Percentiles rank a stretch among this genome's conserved stretches.
Evolutionary conservation across 2,113 vertebrate species (phyloP).

Genomic region (Larimichthys crocea): DNA sequence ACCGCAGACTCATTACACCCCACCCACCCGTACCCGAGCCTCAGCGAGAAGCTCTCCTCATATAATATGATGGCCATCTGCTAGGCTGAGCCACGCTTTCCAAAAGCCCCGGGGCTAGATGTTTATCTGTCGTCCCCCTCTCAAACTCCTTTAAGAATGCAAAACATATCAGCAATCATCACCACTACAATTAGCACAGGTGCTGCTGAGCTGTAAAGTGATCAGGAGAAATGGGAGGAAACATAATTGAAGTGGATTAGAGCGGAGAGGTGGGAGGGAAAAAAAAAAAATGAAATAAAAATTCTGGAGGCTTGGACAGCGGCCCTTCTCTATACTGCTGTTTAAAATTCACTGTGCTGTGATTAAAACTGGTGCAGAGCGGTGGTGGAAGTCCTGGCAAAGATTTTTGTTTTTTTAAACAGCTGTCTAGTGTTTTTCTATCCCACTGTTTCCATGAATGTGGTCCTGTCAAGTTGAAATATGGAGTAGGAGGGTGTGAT

Average conservation of each 20-base stretch:
- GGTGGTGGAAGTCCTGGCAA: slow-evolving; percentile 66
- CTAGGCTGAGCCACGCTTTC: slow-evolving; percentile 79
- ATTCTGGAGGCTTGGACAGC: slow-evolving; percentile 75
- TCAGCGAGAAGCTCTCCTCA: slow-evolving; percentile 68
- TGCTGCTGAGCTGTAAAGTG: slow-evolving; percentile 81
- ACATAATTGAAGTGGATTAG: slow-evolving; percentile 83
- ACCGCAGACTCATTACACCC: slow-evolving; percentile 77
- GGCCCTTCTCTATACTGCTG: slow-evolving; percentile 72
- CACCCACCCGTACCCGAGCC: slow-evolving; percentile 71
- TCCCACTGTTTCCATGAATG: slow-evolving; percentile 32
- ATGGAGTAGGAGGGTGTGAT: slow-evolving; percentile 13
- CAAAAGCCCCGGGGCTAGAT: slow-evolving; percentile 78
- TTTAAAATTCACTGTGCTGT: slow-evolving; percentile 79
- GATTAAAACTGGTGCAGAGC: slow-evolving; percentile 75
- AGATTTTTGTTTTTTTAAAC: slow-evolving; percentile 66
- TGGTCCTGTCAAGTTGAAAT: slow-evolving; percentile 55
- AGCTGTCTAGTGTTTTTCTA: slow-evolving; percentile 65
- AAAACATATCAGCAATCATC: slow-evolving; percentile 81
- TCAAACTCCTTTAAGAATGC: slow-evolving; percentile 82
- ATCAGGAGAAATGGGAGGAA: slow-evolving; percentile 83
- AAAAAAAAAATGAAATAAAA: slow-evolving; percentile 72
- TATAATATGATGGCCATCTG: slow-evolving; percentile 85
- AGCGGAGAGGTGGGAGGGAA: slow-evolving; percentile 74
- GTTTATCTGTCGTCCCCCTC: slow-evolving; percentile 80
- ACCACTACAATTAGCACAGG: slow-evolving; percentile 81